These are phyloP conservation scores for Sinohyriopsis cumingii DNA, from an alignment of 2,888 invertebrate genomes.

Conservation along the genomic window DNA sequence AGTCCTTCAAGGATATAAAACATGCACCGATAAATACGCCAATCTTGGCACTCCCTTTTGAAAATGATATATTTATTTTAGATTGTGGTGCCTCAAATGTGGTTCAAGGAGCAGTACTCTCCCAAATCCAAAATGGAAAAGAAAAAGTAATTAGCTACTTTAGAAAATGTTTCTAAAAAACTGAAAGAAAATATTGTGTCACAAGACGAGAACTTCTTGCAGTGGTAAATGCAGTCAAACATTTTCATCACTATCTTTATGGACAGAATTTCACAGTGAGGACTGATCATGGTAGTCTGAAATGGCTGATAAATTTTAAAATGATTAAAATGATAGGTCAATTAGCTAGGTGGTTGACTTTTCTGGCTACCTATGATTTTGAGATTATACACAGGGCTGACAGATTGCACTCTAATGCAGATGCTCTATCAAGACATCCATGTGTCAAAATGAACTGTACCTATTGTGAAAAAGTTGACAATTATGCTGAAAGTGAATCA, in stretches of 20 bases:
- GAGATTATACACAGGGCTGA: constrained; percentile 5
- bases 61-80: constrained; percentile 13
- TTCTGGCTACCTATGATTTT: constrained; percentile 23
- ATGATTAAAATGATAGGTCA: constrained; percentile 26
- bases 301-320: constrained; percentile 26
- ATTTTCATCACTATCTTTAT: constrained; percentile 36
- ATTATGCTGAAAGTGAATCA: no score
- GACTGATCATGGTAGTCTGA: constrained; percentile 32
- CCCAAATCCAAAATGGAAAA: constrained; percentile 20
- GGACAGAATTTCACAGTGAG: constrained; percentile 17
- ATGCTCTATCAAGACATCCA: constrained; percentile 16
- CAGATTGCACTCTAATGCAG: constrained; percentile 12
- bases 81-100: constrained; percentile 25
- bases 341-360: constrained; percentile 29
- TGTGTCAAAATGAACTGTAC: constrained; percentile 5
- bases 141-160: constrained; percentile 3
- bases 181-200: constrained; percentile 26
- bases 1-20: constrained; percentile 12
- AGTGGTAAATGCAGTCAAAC: constrained; percentile 21
- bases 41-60: constrained; percentile 15
- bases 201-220: constrained; percentile 36
- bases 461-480: constrained; percentile 6
- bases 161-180: background rate
- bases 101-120: constrained; percentile 20
- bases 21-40: constrained; percentile 8